Base-by-base conservation (phyloP, 2,113 vertebrate genomes). In the Caretta caretta region DNA sequence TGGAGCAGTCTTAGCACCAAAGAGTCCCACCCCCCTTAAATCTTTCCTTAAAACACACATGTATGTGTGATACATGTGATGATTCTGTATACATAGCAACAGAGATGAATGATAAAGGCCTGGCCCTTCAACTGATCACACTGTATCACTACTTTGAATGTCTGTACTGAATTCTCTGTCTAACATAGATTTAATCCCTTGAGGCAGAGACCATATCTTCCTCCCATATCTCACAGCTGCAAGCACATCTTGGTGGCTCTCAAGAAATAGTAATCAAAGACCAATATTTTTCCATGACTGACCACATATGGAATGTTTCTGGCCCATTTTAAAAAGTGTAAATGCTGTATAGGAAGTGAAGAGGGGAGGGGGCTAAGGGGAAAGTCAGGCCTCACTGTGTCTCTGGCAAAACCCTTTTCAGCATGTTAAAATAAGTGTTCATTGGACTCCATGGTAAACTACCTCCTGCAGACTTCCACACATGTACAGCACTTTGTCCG, bases 351-450 rank as follows among this genome's bases (percentile, higher is more conserved):
- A 87, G 93, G 85, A 97, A 94, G 87, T 48, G 38, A 65, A 46
- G 94, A 57, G 10, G 22, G 56, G 56, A 57, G 80, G 83, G 25
- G 90, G 35, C 59, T 88, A 80, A 95, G 93, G 87, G 96, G 87
- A 91, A 78, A 93, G 22, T 29, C 0, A 1, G 90, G 3, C 0
- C 93, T 95, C 92, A 90, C 84, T 83, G 86, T 86, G 59, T 86
- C 69, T 94, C 94, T 95, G 96, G 89, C 56, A 96, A 90, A 89
- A 92, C 95, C 94, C 87, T 94, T 78, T 92, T 81, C 31, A 87
- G 88, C 81, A 5, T 81, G 65, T 94, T 96, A 94, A 94, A 97
- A 87, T 59, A 87, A 93, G 29, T 75, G 72, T 75, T 78, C 24
- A 53, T 96, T 78, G 78, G 46, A 90, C 94, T 95, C 49, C 90